These are phyloP conservation scores for Muscicapa comitata DNA, from an alignment of 2,797 vertebrate species.

Conservation along the genomic window DNA sequence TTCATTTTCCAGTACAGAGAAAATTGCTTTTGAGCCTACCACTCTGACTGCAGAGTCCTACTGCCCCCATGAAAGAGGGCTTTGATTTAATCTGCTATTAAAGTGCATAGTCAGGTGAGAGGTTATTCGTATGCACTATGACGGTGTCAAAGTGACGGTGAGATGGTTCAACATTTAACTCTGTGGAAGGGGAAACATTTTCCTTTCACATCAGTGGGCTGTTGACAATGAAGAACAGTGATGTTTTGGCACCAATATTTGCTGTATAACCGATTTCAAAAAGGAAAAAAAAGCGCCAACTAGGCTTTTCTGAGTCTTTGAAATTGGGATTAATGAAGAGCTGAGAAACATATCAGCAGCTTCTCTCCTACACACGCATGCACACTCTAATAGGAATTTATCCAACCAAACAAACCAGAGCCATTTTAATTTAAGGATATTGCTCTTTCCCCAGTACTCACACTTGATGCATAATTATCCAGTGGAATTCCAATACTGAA, in stretches of 20 bases:
- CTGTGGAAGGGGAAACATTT: background rate
- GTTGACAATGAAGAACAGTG: background rate
- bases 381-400: background rate
- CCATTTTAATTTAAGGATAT: background rate
- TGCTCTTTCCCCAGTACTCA: background rate
- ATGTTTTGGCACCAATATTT: background rate
- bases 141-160: background rate
- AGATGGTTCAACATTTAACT: background rate
- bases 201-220: background rate
- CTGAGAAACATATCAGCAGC: background rate
- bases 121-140: background rate
- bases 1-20: background rate
- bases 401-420: background rate
- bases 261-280: background rate
- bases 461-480: background rate
- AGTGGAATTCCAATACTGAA: background rate
- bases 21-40: conserved; percentile 27
- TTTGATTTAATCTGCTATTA: background rate
- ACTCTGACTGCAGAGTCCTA: background rate
- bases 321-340: background rate
- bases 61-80: background rate
- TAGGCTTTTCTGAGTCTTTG: background rate
- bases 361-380: background rate
- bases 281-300: background rate
- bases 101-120: background rate